Evolutionary conservation across 2,113 vertebrate genomes (phyloP), one percentile per base, ranked within the genome.

Genomic region (Lepidothrix coronata): DNA sequence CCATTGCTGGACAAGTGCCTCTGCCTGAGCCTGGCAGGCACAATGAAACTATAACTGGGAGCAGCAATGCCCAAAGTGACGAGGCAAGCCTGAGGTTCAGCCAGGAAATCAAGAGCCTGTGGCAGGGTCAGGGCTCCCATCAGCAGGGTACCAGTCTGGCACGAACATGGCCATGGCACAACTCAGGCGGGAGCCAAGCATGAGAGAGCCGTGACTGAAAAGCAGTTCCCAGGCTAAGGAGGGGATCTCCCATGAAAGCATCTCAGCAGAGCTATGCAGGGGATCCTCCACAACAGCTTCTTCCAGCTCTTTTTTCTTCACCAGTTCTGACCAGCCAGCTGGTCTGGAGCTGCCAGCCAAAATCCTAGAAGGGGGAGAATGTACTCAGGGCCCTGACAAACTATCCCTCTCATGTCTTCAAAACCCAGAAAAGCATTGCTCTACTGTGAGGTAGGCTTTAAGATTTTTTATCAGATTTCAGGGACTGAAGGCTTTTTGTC

Each of bases 81-180:
- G 11, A 83, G 72, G 48, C 16, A 68, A 72, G 51, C 35, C 33
- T 1, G 5, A 76, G 54, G 31, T 24, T 81, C 63, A 65, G 33
- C 15, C 0, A 1, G 28, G 18, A 37, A 71, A 57, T 8, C 0
- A 6, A 79, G 75, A 67, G 10, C 43, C 10, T 0, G 1, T 76
- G 72, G 76, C 48, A 79, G 25, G 48, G 44, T 37, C 72, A 80
- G 44, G 23, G 63, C 5, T 82, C 11, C 33, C 25, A n/a, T 44
- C 61, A 75, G 58, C 49, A 19, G 28, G 43, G 21, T 19, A 57
- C 67, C 35, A 55, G 39, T 30, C 54, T 55, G 72, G 25, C 10
- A 4, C n/a, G 71, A 63, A 21, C 63, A 76, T 0, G 0, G 43
- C 33, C 4, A 0, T 0, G 12, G 8, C 1, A 1, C 37, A 63